These are phyloP conservation scores for Epinephelus lanceolatus DNA, from an alignment of 2,113 vertebrate genomes.

Conservation along the genomic window DNA sequence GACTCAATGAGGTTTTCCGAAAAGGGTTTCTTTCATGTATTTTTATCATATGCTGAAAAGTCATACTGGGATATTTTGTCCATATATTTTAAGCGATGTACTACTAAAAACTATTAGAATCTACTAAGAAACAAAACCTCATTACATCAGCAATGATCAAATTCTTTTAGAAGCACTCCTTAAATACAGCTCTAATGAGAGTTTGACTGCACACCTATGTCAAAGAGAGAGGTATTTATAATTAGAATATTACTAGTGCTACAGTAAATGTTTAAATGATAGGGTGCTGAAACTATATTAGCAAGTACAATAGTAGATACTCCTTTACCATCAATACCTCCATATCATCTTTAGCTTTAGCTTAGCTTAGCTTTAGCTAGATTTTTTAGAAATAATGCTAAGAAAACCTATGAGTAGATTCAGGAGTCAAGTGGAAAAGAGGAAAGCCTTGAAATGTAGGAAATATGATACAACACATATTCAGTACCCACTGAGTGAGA, in stretches of 20 bases:
- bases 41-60: background rate
- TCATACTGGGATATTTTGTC: conserved; percentile 10
- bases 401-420: background rate
- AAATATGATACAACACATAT: conserved; percentile 13
- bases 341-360: background rate
- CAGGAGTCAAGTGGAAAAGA: background rate
- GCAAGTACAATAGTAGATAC: background rate
- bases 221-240: background rate
- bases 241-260: background rate
- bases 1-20: background rate
- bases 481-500: background rate
- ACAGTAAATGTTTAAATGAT: background rate
- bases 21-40: background rate
- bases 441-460: background rate
- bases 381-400: too few relatives aligned
- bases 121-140: background rate
- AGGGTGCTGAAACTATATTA: background rate
- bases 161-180: conserved; percentile 2
- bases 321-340: background rate
- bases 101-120: background rate
- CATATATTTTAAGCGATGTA: background rate
- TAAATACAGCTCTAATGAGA: background rate
- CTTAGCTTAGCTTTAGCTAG: too few relatives aligned
- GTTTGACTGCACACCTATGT: background rate
- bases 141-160: background rate